These are phyloP conservation scores for Phalacrocorax carbo DNA, from an alignment of 2,113 vertebrate genomes.

Conservation along the genomic window DNA sequence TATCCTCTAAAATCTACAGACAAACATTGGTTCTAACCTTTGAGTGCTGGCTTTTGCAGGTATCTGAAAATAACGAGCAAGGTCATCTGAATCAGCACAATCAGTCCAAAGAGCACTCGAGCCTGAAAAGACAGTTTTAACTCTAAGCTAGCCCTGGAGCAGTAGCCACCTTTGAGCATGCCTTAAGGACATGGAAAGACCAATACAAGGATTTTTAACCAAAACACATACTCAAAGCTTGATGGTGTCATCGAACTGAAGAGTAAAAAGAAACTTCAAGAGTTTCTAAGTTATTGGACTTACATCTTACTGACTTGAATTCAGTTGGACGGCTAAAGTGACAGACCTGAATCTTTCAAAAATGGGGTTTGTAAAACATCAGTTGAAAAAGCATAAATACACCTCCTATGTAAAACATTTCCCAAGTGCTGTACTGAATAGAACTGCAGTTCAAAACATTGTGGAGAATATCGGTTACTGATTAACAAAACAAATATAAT, in stretches of 20 bases:
- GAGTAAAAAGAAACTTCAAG: not conserved
- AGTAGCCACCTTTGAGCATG: not conserved
- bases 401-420: not conserved
- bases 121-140: constrained; percentile 68
- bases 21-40: constrained; percentile 75
- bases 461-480: not conserved
- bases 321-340: not conserved
- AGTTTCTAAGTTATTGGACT: not conserved
- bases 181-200: not conserved
- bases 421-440: not conserved
- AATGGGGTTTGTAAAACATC: not conserved
- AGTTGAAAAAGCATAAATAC: not conserved
- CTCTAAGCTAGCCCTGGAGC: not conserved
- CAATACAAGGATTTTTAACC: not conserved
- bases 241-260: not conserved
- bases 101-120: constrained; percentile 78
- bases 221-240: not conserved
- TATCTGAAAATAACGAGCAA: constrained; percentile 83
- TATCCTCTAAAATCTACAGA: not conserved
- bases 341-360: not conserved
- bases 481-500: not conserved
- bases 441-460: not conserved
- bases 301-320: not conserved
- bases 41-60: constrained; percentile 71
- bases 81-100: constrained; percentile 78